Percentiles rank a stretch among this genome's conserved stretches.
These are phyloP conservation scores for Gobiocypris rarus DNA, from an alignment of 2,113 vertebrate species.

Conservation along the genomic window DNA sequence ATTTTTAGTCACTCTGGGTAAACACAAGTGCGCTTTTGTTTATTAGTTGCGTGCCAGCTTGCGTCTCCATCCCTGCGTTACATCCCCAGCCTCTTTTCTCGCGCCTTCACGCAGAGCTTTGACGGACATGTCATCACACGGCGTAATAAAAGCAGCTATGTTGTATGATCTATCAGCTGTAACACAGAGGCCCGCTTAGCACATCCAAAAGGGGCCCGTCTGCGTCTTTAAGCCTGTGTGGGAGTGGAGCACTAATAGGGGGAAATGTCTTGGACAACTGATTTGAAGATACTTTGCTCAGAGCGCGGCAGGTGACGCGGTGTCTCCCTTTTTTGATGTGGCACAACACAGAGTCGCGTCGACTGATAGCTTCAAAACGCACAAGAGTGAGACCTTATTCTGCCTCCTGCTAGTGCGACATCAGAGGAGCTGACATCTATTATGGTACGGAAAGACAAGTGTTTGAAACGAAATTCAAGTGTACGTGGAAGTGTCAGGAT, in stretches of 20 bases:
- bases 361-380: constrained; percentile 95
- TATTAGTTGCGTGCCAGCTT: constrained; percentile 45
- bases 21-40: constrained; percentile 39
- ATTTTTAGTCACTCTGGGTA: neutral
- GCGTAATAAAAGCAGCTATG: constrained; percentile 63
- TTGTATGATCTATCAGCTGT: constrained; percentile 72
- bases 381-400: constrained; percentile 89
- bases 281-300: constrained; percentile 99
- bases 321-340: constrained; percentile 90
- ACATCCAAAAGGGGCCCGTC: constrained; percentile 78
- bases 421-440: constrained; percentile 99
- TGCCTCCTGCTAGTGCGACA: constrained; percentile 89
- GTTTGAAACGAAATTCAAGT: constrained; percentile 98
- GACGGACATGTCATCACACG: constrained; percentile 65
- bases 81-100: constrained; percentile 36
- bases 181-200: constrained; percentile 71
- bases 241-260: constrained; percentile 86
- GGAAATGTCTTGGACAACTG: constrained; percentile 98
- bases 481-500: constrained; percentile 88
- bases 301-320: constrained; percentile 97
- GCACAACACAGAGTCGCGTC: constrained; percentile 97
- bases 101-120: constrained; percentile 39
- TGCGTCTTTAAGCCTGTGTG: constrained; percentile 72
- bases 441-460: constrained; percentile 98
- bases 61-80: constrained; percentile 23